Evolutionary conservation across 2,888 invertebrate genomes (phyloP).

Genomic region (Chrysolina americana): DNA sequence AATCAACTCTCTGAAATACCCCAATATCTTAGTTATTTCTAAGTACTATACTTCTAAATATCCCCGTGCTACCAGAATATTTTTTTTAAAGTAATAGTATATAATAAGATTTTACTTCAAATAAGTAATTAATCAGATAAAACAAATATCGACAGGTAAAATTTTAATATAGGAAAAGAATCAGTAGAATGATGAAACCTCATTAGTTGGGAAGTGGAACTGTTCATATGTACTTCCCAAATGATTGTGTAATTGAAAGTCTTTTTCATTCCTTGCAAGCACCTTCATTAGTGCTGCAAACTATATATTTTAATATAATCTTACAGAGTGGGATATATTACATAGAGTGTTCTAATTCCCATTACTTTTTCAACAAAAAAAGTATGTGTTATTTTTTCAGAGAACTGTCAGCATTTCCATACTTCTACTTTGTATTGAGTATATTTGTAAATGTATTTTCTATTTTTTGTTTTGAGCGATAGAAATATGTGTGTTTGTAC

Average conservation of each 20-base stretch:
- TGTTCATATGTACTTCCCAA: too few species aligned
- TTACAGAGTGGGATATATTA: not conserved
- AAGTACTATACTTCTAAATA: not conserved
- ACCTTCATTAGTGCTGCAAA: too few species aligned
- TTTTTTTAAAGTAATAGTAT: too few species aligned
- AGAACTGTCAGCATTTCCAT: not conserved
- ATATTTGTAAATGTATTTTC: not conserved
- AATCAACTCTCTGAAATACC: not conserved
- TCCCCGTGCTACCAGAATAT: not conserved
- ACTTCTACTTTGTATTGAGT: constrained; percentile 1
- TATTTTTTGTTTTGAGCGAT: constrained; percentile 28
- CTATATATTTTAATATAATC: not conserved
- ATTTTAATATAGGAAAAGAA: too few species aligned
- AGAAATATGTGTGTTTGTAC: constrained; percentile 39
- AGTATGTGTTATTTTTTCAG: not conserved
- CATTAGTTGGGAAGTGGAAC: too few species aligned
- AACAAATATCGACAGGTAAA: too few species aligned
- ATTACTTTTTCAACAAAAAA: not conserved
- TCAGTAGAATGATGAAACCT: too few species aligned
- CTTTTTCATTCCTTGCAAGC: too few species aligned
- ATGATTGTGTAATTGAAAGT: too few species aligned
- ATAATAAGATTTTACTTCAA: too few species aligned
- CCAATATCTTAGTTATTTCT: not conserved
- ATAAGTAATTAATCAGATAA: too few species aligned
- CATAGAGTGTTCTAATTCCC: not conserved